These are phyloP conservation scores for Anarhynchus alexandrinus DNA, from an alignment of 2,113 vertebrate species.

Conservation along the genomic window DNA sequence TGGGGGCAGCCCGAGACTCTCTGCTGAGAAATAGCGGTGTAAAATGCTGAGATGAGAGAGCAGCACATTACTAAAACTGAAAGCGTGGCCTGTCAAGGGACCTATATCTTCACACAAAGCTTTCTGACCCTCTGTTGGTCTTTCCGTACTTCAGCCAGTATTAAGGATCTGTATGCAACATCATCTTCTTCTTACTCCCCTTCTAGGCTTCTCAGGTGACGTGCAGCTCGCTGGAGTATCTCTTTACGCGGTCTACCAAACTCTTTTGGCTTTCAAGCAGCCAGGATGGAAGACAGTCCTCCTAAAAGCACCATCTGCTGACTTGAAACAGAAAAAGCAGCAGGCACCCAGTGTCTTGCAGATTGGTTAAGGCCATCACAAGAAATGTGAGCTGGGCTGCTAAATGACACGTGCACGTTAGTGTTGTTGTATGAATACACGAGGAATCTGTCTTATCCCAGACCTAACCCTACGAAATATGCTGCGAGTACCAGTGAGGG, in stretches of 20 bases:
- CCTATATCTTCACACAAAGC: neutral
- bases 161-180: neutral
- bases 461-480: neutral
- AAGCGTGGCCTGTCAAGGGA: neutral
- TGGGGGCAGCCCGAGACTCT: neutral
- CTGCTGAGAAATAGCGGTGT: neutral
- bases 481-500: neutral
- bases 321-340: neutral
- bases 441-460: neutral
- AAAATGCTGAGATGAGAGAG: neutral
- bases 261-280: neutral
- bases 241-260: neutral
- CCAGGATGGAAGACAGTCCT: neutral
- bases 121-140: neutral
- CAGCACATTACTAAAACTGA: neutral
- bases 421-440: neutral
- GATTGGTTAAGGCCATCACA: neutral
- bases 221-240: neutral
- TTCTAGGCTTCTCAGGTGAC: neutral
- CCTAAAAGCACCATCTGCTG: neutral
- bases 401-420: neutral
- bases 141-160: neutral
- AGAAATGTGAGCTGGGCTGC: neutral
- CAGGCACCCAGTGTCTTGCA: neutral
- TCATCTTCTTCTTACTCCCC: neutral